Conservation (phyloP, 2,113 vertebrate species). For the Ahaetulla prasina region DNA sequence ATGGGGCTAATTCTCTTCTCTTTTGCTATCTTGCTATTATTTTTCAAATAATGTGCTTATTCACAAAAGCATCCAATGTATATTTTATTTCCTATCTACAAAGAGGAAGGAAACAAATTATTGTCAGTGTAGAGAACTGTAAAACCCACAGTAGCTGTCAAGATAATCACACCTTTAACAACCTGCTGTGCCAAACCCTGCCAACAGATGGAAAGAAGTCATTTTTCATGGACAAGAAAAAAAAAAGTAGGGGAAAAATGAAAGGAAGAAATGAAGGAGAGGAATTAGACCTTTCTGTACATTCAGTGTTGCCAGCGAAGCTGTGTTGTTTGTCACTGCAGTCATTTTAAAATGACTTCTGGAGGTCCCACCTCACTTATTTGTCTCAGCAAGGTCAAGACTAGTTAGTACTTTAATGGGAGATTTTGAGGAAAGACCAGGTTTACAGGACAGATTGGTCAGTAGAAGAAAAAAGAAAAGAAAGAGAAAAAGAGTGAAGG, state of each 20-base stretch:
- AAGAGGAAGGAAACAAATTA: constrained; percentile 10
- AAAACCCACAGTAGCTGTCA: constrained; percentile 16
- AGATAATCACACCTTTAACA: constrained; percentile 25
- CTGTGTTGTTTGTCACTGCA: background rate
- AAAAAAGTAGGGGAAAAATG: background rate
- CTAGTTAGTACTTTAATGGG: background rate
- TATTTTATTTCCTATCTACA: background rate
- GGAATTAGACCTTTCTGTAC: background rate
- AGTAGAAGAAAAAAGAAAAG: background rate
- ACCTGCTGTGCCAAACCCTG: constrained; percentile 21
- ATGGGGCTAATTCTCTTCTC: background rate
- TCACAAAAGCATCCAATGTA: background rate
- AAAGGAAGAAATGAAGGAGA: background rate
- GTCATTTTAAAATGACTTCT: background rate
- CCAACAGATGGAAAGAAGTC: constrained; percentile 17
- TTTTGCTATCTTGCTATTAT: background rate
- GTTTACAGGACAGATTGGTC: background rate
- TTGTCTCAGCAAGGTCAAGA: background rate
- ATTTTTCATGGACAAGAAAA: background rate
- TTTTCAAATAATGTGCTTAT: background rate
- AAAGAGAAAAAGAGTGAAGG: background rate
- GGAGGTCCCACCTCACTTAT: background rate
- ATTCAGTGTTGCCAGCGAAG: background rate
- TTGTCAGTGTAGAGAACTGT: constrained; percentile 3
- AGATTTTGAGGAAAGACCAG: background rate